Conservation (phyloP, 1,140 invertebrate genomes). For the Rhopalosiphum padi region DNA sequence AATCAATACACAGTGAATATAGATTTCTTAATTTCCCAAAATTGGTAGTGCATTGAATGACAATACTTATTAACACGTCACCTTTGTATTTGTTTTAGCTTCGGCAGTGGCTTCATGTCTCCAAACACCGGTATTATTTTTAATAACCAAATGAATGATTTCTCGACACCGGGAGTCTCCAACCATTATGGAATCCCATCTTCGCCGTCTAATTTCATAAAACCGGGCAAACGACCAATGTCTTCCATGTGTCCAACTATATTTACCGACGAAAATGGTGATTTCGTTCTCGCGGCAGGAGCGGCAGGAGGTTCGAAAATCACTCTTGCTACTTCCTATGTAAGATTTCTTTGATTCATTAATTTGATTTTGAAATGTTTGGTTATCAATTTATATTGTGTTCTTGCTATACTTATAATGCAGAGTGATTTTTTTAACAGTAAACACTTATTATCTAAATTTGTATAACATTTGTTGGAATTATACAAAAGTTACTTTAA, state of each 20-base stretch:
- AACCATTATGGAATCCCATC: slow-evolving; percentile 81
- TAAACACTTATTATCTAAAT: neutral
- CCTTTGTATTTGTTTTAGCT: slow-evolving; percentile 66
- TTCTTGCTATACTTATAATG: neutral
- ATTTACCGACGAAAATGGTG: slow-evolving; percentile 71
- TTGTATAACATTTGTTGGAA: too few species aligned
- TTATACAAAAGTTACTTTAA: too few species aligned
- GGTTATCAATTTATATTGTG: neutral
- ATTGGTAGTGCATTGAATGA: neutral
- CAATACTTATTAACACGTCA: neutral
- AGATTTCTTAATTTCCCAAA: neutral
- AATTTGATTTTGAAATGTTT: neutral
- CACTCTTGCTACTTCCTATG: slow-evolving; percentile 79
- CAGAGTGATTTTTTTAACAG: neutral
- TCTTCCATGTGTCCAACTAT: slow-evolving; percentile 91
- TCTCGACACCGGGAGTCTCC: slow-evolving; percentile 80
- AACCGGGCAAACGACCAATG: slow-evolving; percentile 80
- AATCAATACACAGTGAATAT: slow-evolving; percentile 56
- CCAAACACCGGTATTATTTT: slow-evolving; percentile 84
- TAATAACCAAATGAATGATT: slow-evolving; percentile 97
- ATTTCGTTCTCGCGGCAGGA: slow-evolving; percentile 77
- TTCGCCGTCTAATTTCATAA: slow-evolving; percentile 82
- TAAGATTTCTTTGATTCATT: slow-evolving; percentile 63
- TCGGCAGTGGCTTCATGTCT: slow-evolving; percentile 77
- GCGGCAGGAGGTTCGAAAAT: slow-evolving; percentile 91